phyloP scores from a whole-genome alignment of 2,797 vertebrate species.

The Sparus aurata region DNA sequence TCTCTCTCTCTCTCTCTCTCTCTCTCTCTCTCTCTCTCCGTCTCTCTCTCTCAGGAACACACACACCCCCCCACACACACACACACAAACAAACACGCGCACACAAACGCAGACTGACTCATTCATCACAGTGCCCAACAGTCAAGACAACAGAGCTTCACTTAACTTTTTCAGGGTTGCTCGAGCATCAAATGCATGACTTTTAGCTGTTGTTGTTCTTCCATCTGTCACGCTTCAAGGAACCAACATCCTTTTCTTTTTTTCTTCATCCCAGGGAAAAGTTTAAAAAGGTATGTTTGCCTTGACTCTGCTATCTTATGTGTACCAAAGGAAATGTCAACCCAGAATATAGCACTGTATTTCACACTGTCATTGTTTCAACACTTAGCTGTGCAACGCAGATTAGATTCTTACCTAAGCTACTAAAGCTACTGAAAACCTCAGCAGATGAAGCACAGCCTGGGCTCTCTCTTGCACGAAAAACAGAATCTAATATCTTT shows the following conservation, averaged over 20 bases:
- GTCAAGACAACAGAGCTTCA: conserved; percentile 76
- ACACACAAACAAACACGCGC: conserved; percentile 15
- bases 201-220: conserved; percentile 78
- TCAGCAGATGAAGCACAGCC: conserved; percentile 62
- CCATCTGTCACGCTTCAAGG: conserved; percentile 79
- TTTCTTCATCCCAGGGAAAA: conserved; percentile 66
- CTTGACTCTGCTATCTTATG: conserved; percentile 62
- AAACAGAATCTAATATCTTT: conserved; percentile 60
- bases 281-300: conserved; percentile 68
- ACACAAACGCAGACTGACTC: conserved; percentile 50
- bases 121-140: conserved; percentile 75
- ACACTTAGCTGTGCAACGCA: conserved; percentile 53
- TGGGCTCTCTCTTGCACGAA: conserved; percentile 49
- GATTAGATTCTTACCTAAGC: conserved; percentile 59
- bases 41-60: background rate
- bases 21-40: no score
- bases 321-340: conserved; percentile 68
- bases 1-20: background rate
- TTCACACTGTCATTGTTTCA: conserved; percentile 62
- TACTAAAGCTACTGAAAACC: conserved; percentile 52
- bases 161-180: conserved; percentile 79
- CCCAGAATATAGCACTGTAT: conserved; percentile 62
- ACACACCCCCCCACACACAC: background rate
- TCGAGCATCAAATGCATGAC: conserved; percentile 79
- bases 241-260: conserved; percentile 59